Evolutionary conservation across 2,888 invertebrate genomes (phyloP), one percentile per base, ranked within the genome.

Genomic region (Heliconius erato): DNA sequence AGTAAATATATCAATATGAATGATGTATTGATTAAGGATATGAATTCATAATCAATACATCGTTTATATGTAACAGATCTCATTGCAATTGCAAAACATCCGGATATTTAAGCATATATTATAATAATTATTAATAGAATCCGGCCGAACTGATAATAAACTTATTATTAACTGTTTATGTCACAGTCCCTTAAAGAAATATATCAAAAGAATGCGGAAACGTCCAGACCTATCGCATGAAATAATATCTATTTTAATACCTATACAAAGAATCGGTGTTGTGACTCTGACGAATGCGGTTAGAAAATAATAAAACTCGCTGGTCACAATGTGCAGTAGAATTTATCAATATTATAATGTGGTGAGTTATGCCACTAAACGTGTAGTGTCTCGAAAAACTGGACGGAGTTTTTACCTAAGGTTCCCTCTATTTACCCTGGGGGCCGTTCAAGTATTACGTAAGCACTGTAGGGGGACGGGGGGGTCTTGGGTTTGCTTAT

Each of bases 111-210:
- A 76, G 40, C 16, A 76, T 35, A 40, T 16, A 40, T 76, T 76
- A 76, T 9, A 40, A 63, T 35, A 63, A 40, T 35, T 19, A 63
- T 16, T 63, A 63, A 16, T 63, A 14, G 35, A 76, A 79, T 79
- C 79, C 79, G 71, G 35, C 40, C 74, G 7, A 74, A 74, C 74
- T 80, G 6, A 76, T 80, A 63, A 63, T 74, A 63, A 76, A n/a
- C 63, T 76, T 76, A 76, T 76, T 76, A 63, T 35, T 16, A 44
- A 11, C 40, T 67, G n/a, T 28, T 49, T 74, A 28, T 74, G 74
- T 74, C 74, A 65, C 54, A 80, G 67, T 74, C 80, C 80, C 68
- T 80, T 80, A 67, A 49, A 80, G 19, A 80, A 49, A 63, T 49
- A 54, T 54, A 54, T 54, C 40, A 54, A 54, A 63, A 74, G 80